Percentiles rank a stretch among this genome's conserved stretches.
Conservation (phyloP, 2,888 invertebrate genomes). For the Tineola bisselliella region DNA sequence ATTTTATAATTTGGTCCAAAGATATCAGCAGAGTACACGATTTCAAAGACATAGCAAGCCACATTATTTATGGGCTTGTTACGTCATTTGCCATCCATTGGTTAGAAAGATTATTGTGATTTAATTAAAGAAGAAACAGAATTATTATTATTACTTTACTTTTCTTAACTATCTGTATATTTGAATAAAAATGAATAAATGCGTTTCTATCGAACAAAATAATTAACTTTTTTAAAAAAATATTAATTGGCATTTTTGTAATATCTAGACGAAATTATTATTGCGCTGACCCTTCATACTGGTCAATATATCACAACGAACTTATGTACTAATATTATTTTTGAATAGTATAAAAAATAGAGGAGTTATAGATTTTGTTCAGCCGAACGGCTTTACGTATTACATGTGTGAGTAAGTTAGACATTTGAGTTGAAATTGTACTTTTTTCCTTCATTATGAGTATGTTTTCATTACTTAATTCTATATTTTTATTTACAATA, state of each 20-base stretch:
- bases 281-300: background rate
- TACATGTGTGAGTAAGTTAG: background rate
- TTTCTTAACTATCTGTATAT: no score
- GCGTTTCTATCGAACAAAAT: background rate
- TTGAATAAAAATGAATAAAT: background rate
- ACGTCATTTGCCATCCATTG: no score
- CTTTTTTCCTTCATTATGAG: background rate
- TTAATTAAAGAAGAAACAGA: no score
- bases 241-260: background rate
- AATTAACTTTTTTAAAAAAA: background rate
- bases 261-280: background rate
- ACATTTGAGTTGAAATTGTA: background rate
- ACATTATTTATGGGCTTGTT: no score
- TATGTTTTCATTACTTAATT: background rate
- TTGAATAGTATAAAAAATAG: background rate
- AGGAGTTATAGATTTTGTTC: background rate
- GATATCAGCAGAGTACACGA: no score
- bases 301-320: slow-evolving; percentile 9
- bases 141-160: no score
- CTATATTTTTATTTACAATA: background rate
- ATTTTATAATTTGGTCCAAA: no score
- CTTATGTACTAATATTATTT: slow-evolving; percentile 6
- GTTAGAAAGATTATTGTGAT: no score
- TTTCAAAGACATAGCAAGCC: no score
- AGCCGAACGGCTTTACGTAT: background rate